Conservation (phyloP, 2,113 vertebrate genomes). For the Cyrtonyx montezumae region DNA sequence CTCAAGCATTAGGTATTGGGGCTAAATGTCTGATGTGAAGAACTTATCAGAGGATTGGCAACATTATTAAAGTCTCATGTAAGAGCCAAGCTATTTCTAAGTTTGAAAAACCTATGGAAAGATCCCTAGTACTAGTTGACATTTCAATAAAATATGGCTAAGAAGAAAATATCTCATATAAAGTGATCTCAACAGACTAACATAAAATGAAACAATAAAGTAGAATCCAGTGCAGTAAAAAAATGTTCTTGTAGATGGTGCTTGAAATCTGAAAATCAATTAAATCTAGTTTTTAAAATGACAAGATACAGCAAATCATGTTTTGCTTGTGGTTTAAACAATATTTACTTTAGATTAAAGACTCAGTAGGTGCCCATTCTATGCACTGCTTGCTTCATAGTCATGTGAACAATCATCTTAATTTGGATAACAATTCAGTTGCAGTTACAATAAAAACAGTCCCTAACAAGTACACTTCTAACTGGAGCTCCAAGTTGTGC, state of each 20-base stretch:
- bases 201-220: slow-evolving; percentile 62
- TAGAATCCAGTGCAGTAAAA: slow-evolving; percentile 45
- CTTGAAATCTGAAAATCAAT: slow-evolving; percentile 55
- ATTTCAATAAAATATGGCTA: slow-evolving; percentile 79
- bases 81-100: slow-evolving; percentile 70
- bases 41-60: slow-evolving; percentile 80
- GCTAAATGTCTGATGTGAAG: slow-evolving; percentile 83
- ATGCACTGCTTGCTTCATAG: neutral
- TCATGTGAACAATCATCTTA: neutral
- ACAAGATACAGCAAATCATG: neutral
- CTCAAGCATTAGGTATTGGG: slow-evolving; percentile 77
- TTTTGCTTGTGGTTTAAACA: neutral
- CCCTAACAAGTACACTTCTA: neutral
- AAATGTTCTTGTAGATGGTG: neutral
- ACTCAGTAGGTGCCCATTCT: neutral
- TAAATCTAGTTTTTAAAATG: slow-evolving; percentile 17
- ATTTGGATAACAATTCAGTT: neutral
- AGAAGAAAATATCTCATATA: slow-evolving; percentile 71
- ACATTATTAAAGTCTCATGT: slow-evolving; percentile 81
- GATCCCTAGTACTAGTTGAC: slow-evolving; percentile 63
- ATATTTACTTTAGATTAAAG: neutral
- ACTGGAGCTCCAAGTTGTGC: neutral
- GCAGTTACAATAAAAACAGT: neutral
- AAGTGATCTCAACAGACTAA: slow-evolving; percentile 60
- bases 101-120: slow-evolving; percentile 74